These are phyloP conservation scores for Andrena bicolor DNA, from an alignment of 2,888 invertebrate genomes.

Conservation along the genomic window DNA sequence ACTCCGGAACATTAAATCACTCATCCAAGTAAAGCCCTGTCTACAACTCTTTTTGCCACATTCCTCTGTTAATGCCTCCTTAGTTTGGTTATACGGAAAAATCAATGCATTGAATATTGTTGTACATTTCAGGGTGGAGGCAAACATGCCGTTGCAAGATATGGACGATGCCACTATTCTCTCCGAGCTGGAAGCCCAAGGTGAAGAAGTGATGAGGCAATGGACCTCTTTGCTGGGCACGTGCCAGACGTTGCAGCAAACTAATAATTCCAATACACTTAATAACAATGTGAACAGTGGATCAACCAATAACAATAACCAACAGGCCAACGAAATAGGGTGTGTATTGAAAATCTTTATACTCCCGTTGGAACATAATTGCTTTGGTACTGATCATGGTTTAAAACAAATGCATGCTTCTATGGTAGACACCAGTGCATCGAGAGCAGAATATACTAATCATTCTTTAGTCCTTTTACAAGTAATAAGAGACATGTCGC, in stretches of 20 bases:
- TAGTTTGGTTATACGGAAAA: neutral
- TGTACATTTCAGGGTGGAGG: slow-evolving; percentile 76
- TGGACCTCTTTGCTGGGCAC: slow-evolving; percentile 86
- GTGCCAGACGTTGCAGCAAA: slow-evolving; percentile 79
- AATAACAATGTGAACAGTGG: slow-evolving; percentile 80
- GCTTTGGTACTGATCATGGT: slow-evolving; percentile 23
- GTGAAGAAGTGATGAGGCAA: slow-evolving; percentile 86
- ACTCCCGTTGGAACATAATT: slow-evolving; percentile 23
- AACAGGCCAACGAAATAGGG: slow-evolving; percentile 80
- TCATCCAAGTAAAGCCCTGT: too few species aligned
- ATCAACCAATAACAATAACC: slow-evolving; percentile 78
- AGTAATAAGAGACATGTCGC: slow-evolving; percentile 4
- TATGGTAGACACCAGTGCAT: slow-evolving; percentile 11
- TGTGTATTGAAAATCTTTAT: slow-evolving; percentile 76
- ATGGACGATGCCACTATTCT: slow-evolving; percentile 86
- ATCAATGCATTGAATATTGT: neutral
- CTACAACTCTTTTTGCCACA: too few species aligned
- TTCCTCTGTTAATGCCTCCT: neutral
- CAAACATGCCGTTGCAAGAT: slow-evolving; percentile 85
- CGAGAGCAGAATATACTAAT: slow-evolving; percentile 10
- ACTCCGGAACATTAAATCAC: too few species aligned
- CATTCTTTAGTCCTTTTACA: neutral
- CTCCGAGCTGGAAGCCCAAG: slow-evolving; percentile 86
- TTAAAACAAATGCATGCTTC: slow-evolving; percentile 35
- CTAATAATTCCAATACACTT: slow-evolving; percentile 77